Percentiles rank a stretch among this genome's conserved stretches.
phyloP scores from a whole-genome alignment of 1,140 invertebrate genomes.

The Caenorhabditis briggsae region DNA sequence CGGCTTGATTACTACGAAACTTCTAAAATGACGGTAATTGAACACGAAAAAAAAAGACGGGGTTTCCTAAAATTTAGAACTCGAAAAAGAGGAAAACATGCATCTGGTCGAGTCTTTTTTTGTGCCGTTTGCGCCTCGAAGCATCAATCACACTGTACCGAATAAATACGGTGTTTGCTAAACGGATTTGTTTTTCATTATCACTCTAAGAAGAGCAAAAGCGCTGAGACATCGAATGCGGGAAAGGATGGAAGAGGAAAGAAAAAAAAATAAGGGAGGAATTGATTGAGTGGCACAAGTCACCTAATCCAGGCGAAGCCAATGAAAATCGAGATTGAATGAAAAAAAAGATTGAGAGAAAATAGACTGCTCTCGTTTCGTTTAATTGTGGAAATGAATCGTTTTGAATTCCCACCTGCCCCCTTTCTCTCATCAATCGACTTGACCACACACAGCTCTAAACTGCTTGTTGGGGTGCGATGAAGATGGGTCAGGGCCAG shows the following conservation, averaged over 20 bases:
- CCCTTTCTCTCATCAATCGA: not conserved
- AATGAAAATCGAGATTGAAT: conserved; percentile 34
- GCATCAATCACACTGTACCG: not conserved
- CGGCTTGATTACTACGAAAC: conserved; percentile 27
- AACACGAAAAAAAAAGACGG: not conserved
- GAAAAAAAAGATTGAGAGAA: not conserved
- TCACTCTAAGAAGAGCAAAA: conserved; percentile 39
- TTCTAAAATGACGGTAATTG: not conserved
- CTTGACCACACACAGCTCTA: no score
- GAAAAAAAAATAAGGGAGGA: conserved; percentile 5
- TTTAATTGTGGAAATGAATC: conserved; percentile 55
- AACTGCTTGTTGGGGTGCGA: not conserved
- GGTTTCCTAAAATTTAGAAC: not conserved
- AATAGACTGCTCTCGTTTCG: not conserved
- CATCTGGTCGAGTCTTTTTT: not conserved
- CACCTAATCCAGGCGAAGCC: conserved; percentile 48
- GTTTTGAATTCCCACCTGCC: conserved; percentile 30
- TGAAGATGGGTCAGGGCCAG: not conserved
- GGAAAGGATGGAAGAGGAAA: not conserved
- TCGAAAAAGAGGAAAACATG: not conserved
- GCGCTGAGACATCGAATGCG: not conserved
- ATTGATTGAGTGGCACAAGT: conserved; percentile 44
- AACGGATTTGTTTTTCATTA: conserved; percentile 56
- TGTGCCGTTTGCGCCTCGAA: not conserved
- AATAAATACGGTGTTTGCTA: conserved; percentile 41